Evolutionary conservation across 2,113 vertebrate species (phyloP), one percentile per base, ranked within the genome.

Genomic region (Brienomyrus longianalis): DNA sequence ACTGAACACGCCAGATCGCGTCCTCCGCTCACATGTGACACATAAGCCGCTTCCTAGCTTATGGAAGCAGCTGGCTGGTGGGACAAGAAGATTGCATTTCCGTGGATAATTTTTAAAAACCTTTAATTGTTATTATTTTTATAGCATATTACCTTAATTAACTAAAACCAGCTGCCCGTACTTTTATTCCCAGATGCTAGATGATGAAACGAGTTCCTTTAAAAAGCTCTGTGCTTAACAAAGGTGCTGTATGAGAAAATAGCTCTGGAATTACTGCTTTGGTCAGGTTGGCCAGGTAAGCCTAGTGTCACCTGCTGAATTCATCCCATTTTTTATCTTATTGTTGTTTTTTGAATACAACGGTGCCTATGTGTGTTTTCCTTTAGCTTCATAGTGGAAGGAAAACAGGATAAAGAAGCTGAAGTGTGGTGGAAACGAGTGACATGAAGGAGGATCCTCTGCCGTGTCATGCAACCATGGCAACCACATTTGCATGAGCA

Each of bases 401-500:
- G 35, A 84, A 84, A 84, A 84, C 45, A 5, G 39, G 23, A 47
- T 9, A 48, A n/a, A 10, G 8, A 10, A 77, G 35, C 31, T 7
- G 39, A 84, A 48, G 83, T 47, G 17, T 23, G 21, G 1, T 48
- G 23, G 19, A 84, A 84, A n/a, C 0, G 4, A 19, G 5, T 48
- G 43, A 10, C 48, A n/a, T 23, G 43, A 83, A 90, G 2, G 45
- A 77, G 8, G 88, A 39, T 23, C 88, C 90, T 90, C 89, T 83
- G 90, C 87, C 88, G 70, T 92, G 90, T 92, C 90, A 88, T n/a
- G 93, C 88, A 92, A 90, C 94, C 95, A 94, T 94, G 91, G 92
- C 92, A 94, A 94, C 94, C 23, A 90, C 91, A 90, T 94, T 94
- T 94, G 92, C 94, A 93, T 92, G 93, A 90, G 70, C 92, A 93